Evolutionary conservation across 2,113 vertebrate genomes (phyloP), one percentile per base, ranked within the genome.

Genomic region (Otis tarda): DNA sequence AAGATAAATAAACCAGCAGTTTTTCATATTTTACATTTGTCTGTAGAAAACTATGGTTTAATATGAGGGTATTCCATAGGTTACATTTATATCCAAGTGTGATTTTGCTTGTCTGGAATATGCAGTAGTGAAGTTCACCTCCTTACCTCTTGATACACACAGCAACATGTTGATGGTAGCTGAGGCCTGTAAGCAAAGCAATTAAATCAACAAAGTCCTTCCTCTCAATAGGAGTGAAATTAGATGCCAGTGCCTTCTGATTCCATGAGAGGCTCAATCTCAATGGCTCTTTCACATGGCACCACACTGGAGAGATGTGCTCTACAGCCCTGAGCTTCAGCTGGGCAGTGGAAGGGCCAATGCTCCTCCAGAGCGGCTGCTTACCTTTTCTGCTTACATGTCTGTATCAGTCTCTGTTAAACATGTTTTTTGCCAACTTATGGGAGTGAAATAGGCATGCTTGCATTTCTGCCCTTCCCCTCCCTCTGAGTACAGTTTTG

Each of bases 361-460:
- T 25, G n/a, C 21, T 28, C 14, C 9, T 63, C 9, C 24, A 30
- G 24, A 64, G 20, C 0, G 0, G 35, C 37, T 35, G 28, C 11
- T 49, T 30, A 39, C 12, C n/a, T 68, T 63, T n/a, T 47, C 47
- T 41, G 21, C 47, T 2, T 2, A 21, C 10, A 8, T 45, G 23
- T 18, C 14, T 19, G 21, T 33, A 37, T 19, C 53, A 16, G 10
- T 39, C 21, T 73, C 23, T 37, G 9, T 37, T 37, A 83, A 83
- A 76, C 0, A 0, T 0, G 2, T 24, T 14, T 39, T 83, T 55
- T 53, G 20, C 28, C 56, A 83, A 8, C 5, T 55, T 49, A 63
- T 2, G 18, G 24, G 16, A 69, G 3, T 49, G 24, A 88, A 69
- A 69, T n/a, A 47, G 13, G 14, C 22, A 41, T 0, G 0, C 39